A percentile compares a stretch with the other conserved stretches of the same genome.
These are phyloP conservation scores for Emydoidea blandingii DNA, from an alignment of 2,797 vertebrate species.

Conservation along the genomic window DNA sequence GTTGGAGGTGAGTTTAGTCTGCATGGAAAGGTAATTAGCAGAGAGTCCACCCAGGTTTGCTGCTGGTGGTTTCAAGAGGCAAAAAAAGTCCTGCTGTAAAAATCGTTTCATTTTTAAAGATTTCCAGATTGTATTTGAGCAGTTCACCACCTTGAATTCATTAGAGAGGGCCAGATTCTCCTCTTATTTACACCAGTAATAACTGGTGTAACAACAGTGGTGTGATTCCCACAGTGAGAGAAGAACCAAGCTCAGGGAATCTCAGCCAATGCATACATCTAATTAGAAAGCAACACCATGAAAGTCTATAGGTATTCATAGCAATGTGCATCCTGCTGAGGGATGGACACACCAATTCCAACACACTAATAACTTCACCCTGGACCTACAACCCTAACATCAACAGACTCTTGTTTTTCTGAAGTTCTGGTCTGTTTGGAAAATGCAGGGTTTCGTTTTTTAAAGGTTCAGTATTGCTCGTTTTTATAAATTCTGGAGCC, in stretches of 20 bases:
- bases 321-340: not conserved
- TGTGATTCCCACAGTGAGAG: fast-evolving
- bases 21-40: not conserved
- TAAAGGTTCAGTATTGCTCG: not conserved
- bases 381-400: not conserved
- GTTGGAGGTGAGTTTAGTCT: not conserved
- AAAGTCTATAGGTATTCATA: not conserved
- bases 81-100: not conserved
- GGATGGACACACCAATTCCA: not conserved
- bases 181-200: not conserved
- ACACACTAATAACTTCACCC: not conserved
- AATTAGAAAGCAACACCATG: not conserved
- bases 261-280: not conserved
- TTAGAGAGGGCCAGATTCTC: not conserved
- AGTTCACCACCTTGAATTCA: not conserved
- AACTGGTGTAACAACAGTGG: not conserved
- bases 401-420: not conserved
- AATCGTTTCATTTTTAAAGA: not conserved
- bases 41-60: not conserved
- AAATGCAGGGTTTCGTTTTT: fast-evolving
- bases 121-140: not conserved
- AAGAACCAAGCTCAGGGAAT: not conserved
- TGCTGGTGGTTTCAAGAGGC: not conserved
- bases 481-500: not conserved
- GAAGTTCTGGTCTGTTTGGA: not conserved